Evolutionary conservation across 1,140 invertebrate genomes (phyloP).

Genomic region (Galendromus occidentalis): DNA sequence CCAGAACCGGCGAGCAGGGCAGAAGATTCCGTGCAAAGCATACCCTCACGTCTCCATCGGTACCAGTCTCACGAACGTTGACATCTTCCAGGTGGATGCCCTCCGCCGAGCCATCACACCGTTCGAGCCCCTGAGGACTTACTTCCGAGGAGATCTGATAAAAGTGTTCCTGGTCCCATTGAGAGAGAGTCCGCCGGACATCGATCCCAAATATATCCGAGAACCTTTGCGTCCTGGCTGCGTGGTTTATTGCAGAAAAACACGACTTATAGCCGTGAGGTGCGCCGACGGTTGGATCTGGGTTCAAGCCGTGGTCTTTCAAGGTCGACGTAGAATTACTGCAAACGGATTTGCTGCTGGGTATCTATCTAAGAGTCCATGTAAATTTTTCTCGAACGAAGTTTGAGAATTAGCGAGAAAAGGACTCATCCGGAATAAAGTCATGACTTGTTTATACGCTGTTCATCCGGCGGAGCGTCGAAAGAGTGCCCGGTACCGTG

Average conservation of each 20-base stretch:
- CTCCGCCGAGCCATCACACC: conserved; percentile 4
- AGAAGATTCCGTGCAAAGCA: no score
- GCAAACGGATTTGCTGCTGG: conserved; percentile 21
- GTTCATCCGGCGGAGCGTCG: no score
- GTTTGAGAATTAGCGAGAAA: no score
- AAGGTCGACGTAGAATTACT: conserved; percentile 16
- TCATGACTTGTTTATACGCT: no score
- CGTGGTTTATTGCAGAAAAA: conserved; percentile 12
- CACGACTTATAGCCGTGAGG: conserved; percentile 12
- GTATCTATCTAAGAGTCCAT: conserved; percentile 16
- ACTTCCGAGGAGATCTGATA: conserved; percentile 40
- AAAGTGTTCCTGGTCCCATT: conserved; percentile 35
- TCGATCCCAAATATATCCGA: conserved; percentile 14
- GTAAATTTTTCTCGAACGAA: background rate
- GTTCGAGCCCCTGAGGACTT: conserved; percentile 29
- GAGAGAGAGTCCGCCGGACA: conserved; percentile 34
- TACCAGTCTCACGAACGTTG: background rate
- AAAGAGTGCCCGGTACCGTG: no score
- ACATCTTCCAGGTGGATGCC: conserved; percentile 13
- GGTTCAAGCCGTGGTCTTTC: conserved; percentile 14
- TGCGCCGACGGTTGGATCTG: conserved; percentile 20
- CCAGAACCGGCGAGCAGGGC: no score
- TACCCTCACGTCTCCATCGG: no score
- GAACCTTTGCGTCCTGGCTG: background rate
- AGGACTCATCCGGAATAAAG: no score